Base-by-base conservation (phyloP, 2,888 invertebrate genomes). In the Tipula unca region DNA sequence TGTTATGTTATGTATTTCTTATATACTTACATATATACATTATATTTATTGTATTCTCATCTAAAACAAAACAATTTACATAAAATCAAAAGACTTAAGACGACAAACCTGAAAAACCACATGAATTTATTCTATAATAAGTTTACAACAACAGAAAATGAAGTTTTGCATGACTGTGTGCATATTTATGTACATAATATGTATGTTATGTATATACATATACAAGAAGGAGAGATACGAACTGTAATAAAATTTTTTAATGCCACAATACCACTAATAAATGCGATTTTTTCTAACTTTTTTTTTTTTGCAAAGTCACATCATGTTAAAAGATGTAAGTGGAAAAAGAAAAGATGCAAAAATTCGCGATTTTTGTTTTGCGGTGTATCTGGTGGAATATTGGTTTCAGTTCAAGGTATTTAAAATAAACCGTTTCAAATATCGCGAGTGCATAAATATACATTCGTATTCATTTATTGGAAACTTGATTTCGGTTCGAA, bases 81-180 rank as follows among this genome's bases (percentile, higher is more conserved):
- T 13, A 69, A 69, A 69, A 69, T 69, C 69, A 69, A 69, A 69
- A 69, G 69, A 69, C 69, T 69, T 69, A 69, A 69, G 69, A 69
- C 69, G 69, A 69, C 69, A 69, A 69, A 69, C 69, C 69, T 69
- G 69, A 69, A 69, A 69, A 69, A 69, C 69, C 25, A 69, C 69
- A 69, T 69, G 25, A 25, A 10, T 25, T 69, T 54, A 54, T 17
- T 54, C 48, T 54, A 1, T n/a, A n/a, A n/a, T n/a, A n/a, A n/a
- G n/a, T n/a, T 25, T n/a, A 48, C 4, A 32, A 17, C 20, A 3
- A 5, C n/a, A 69, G 69, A 25, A 69, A 69, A 25, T 1, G 20
- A 25, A 25, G 10, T 25, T 69, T 25, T 69, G 69, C 69, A 69
- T 69, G 69, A 8, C 10, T 69, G 69, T 20, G 17, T 48, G 10